phyloP scores from a whole-genome alignment of 2,797 vertebrate genomes.

The Notoglanidium macrostoma region DNA sequence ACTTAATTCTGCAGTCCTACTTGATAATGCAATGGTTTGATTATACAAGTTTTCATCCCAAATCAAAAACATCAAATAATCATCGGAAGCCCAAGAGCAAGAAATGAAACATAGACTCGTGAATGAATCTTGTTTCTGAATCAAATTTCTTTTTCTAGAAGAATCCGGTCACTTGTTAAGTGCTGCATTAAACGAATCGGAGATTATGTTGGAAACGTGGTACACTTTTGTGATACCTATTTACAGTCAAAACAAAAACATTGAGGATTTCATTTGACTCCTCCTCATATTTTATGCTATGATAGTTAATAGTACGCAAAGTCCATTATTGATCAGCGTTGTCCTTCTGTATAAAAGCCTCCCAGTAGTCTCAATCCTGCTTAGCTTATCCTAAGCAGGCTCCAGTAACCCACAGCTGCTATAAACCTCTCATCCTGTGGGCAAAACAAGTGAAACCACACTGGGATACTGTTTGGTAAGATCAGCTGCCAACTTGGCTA shows the following conservation, averaged over 20 bases:
- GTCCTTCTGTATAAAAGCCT: neutral
- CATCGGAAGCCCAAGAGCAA: neutral
- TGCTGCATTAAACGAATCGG: no score
- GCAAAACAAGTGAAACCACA: constrained; percentile 33
- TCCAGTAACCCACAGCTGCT: neutral
- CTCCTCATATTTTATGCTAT: neutral
- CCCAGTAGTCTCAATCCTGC: neutral
- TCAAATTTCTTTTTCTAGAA: neutral
- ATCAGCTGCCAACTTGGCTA: constrained; percentile 36
- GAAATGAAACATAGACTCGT: neutral
- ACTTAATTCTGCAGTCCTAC: neutral
- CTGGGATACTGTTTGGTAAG: neutral
- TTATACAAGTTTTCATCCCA: neutral
- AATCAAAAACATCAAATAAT: neutral
- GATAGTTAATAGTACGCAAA: neutral
- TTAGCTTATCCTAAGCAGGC: neutral
- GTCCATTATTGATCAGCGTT: neutral
- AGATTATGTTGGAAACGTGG: no score
- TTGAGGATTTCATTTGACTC: neutral
- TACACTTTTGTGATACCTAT: neutral
- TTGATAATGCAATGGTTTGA: neutral
- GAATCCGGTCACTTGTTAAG: neutral
- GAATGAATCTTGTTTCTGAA: neutral
- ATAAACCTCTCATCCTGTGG: neutral
- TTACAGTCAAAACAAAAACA: neutral